Base-by-base conservation (phyloP, 2,888 invertebrate genomes). In the Hedychridium roseum region DNA sequence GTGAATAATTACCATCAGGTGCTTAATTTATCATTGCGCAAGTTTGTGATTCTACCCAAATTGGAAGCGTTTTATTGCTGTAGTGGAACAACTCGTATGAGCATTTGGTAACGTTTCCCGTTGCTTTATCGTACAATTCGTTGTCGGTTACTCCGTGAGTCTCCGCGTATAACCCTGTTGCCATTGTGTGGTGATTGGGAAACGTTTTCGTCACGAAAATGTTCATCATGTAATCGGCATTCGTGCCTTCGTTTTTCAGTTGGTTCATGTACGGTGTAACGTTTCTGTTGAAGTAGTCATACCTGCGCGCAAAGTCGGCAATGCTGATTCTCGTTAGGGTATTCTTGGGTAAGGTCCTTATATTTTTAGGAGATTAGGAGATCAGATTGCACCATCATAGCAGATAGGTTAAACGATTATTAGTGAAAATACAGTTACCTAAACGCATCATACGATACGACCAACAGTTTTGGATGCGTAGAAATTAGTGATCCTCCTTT, bases 171-270 rank as follows among this genome's bases (percentile, higher is more conserved):
- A 88, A 73, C 5, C 89, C 89, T 18, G 88, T 91, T 0, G 85
- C 86, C 43, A 90, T 86, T 1, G 87, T 83, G 66, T 86, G 86
- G 76, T 90, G 90, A 78, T 90, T 90, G 0, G 89, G 87, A 68
- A 87, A 87, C 1, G 90, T 91, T 78, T 88, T 88, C 0, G 90
- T 89, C 0, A 85, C 83, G 69, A 87, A 88, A 28, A 85, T 82
- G 66, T 85, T 86, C 34, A 79, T 76, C 79, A 88, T 82, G 62
- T 83, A 83, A 48, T 84, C 83, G 0, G 85, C 80, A 54, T 82
- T 79, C 2, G 85, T 83, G 3, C 89, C 88, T 45, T 81, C 69
- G 9, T 74, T 66, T 28, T 82, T 82, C 30, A 90, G 66, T 42
- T 76, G 73, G 32, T 83, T 79, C 78, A 90, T 81, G 59, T 82